Conservation (phyloP, 2,113 vertebrate genomes). For the Gorsachius goisagi region DNA sequence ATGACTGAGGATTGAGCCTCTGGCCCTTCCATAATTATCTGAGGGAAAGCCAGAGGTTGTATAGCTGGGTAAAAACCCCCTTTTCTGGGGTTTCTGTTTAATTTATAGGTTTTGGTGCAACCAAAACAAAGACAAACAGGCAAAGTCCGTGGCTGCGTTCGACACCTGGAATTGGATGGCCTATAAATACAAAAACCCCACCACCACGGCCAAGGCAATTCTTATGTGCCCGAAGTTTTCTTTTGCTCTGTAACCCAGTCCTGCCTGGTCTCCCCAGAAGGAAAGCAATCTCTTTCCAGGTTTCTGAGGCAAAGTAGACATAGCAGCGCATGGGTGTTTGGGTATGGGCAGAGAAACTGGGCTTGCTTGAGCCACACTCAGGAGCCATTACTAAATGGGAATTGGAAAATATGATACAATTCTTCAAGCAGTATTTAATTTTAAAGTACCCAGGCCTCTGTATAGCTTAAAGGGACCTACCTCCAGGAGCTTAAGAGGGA, state of each 20-base stretch:
- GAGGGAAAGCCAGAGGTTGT: neutral
- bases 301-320: neutral
- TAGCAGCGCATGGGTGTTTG: neutral
- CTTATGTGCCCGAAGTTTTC: neutral
- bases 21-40: slow-evolving; percentile 2
- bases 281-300: neutral
- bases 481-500: neutral
- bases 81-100: slow-evolving; percentile 11
- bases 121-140: slow-evolving; percentile 1
- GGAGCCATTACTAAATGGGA: neutral
- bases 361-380: neutral
- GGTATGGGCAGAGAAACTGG: neutral
- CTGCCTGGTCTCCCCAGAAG: neutral
- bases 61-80: neutral
- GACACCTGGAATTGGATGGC: neutral
- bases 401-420: neutral
- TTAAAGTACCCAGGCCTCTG: neutral
- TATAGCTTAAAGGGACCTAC: neutral
- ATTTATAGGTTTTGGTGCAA: slow-evolving; percentile 28
- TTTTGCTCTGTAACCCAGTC: neutral
- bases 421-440: neutral
- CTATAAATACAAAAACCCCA: slow-evolving; percentile 13
- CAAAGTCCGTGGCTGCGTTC: neutral
- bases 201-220: neutral
- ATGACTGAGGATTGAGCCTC: neutral